Base-by-base conservation (phyloP, 2,888 invertebrate species). In the Allygus modestus region DNA sequence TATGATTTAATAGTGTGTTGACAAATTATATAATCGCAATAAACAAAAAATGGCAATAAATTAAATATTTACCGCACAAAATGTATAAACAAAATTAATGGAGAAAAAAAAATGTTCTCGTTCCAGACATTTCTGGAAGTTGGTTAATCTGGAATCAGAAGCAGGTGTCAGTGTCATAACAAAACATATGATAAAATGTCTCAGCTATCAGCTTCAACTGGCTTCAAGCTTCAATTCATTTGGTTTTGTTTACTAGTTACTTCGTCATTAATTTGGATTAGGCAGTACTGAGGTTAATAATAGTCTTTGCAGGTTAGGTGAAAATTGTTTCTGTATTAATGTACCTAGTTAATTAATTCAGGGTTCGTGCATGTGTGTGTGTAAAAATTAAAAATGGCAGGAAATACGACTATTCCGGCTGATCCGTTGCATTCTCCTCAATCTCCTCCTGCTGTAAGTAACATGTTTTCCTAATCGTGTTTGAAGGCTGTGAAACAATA, bases 371-470 rank as follows among this genome's bases (percentile, higher is more conserved):
- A 46, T 46, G 4, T 15, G 12, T 15, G 12, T 46, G 4, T 15
- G 12, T 15, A 46, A 15, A 23, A 23, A 5, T 23, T 11, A 65
- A 2, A 28, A 65, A 65, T 65, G 65, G 65, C 65, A 20, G 65
- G 65, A 65, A 65, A 58, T 15, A 58, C 65, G 7, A 65, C 65
- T 9, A 65, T 65, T 17, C 65, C 65, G 31, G 65, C 65, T 28
- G 65, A 65, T 20, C 65, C 65, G 0, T 31, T 65, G 31, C 65
- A 65, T 15, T 65, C 65, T 15, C 65, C 65, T 31, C 65, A 65
- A 17, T 1, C 65, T 5, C 12, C 65, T 65, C 28, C 28, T 1
- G 31, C 17, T 0, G 65, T 65, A 65, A 28, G 65, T 28, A 46
- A 46, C 1, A 7, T 51, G 2, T 11, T 17, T 17, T 11, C 9